A percentile compares a stretch with the other conserved stretches of the same genome.
Conservation (phyloP, 2,113 vertebrate genomes). For the Etheostoma spectabile region DNA sequence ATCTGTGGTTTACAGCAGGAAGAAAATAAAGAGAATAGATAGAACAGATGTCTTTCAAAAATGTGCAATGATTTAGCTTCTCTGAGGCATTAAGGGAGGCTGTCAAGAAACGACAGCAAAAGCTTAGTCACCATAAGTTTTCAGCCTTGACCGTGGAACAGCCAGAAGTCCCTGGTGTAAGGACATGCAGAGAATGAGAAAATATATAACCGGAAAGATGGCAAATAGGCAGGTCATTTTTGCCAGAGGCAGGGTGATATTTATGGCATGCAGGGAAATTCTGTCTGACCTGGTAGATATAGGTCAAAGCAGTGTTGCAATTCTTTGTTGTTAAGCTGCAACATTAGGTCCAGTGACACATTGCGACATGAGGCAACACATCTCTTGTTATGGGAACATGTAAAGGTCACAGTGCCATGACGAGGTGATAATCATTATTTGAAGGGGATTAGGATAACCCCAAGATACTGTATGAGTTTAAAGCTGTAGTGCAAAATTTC, state of each 20-base stretch:
- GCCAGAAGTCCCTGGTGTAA: constrained; percentile 34
- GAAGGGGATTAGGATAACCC: no score
- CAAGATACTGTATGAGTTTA: no score
- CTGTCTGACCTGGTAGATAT: constrained; percentile 25
- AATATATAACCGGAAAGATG: constrained; percentile 34
- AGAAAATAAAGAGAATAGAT: not conserved
- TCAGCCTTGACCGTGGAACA: constrained; percentile 45
- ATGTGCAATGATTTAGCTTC: not conserved
- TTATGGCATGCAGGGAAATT: constrained; percentile 21
- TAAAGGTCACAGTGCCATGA: not conserved
- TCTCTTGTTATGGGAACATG: not conserved
- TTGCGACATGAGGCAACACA: constrained; percentile 8
- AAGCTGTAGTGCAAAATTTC: no score
- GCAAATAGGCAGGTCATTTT: constrained; percentile 27
- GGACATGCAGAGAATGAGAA: constrained; percentile 52
- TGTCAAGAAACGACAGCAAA: not conserved
- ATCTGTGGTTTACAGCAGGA: not conserved
- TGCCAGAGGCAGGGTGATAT: constrained; percentile 37
- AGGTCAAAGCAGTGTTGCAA: constrained; percentile 27
- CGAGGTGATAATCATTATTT: constrained; percentile 7
- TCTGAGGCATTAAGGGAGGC: not conserved
- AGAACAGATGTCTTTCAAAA: not conserved
- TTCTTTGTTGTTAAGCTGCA: constrained; percentile 10
- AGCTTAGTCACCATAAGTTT: constrained; percentile 31
- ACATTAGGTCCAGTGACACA: constrained; percentile 5